Conservation (phyloP, 2,113 vertebrate genomes). For the Myotis lucifugus region DNA sequence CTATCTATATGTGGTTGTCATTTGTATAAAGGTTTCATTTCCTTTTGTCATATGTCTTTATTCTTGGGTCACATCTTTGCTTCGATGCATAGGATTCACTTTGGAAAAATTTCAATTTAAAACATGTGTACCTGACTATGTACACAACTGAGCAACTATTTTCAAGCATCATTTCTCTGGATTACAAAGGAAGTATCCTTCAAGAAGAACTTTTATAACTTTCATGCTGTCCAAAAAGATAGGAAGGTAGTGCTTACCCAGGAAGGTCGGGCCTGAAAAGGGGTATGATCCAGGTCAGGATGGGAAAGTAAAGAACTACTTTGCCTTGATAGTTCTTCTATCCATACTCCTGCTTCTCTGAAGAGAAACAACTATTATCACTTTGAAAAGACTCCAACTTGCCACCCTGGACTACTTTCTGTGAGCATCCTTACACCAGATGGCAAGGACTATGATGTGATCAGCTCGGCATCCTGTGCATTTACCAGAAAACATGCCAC, state of each 20-base stretch:
- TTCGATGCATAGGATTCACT: background rate
- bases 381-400: background rate
- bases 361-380: background rate
- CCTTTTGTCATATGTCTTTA: background rate
- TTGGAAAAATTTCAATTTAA: background rate
- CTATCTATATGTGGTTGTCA: background rate
- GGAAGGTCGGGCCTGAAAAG: background rate
- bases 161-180: background rate
- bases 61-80: background rate
- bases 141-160: background rate
- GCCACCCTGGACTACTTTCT: background rate
- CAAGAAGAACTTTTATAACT: background rate
- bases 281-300: background rate
- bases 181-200: background rate
- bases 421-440: background rate
- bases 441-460: background rate
- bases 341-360: background rate
- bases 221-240: background rate
- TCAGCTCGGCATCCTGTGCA: background rate
- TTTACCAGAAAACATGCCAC: background rate
- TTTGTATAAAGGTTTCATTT: background rate
- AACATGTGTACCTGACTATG: background rate
- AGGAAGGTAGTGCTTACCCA: background rate
- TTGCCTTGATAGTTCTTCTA: background rate
- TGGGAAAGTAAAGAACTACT: background rate